Evolutionary conservation across 2,797 vertebrate genomes (phyloP).

Genomic region (Thamnophis elegans): DNA sequence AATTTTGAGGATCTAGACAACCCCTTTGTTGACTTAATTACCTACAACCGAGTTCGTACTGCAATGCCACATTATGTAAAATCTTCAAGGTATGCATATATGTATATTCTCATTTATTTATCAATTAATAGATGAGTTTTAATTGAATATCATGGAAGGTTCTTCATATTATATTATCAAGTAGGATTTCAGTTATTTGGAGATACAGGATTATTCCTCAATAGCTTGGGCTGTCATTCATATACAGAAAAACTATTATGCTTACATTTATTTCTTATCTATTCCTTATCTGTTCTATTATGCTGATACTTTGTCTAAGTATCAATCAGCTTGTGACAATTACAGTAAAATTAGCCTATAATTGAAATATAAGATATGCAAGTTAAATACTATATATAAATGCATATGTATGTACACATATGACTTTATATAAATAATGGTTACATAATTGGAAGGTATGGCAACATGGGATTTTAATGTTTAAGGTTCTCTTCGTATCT

Average conservation of each 20-base stretch:
- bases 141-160: neutral
- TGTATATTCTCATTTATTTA: neutral
- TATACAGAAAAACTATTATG: neutral
- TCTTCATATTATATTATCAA: neutral
- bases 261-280: neutral
- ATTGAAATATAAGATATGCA: neutral
- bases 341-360: neutral
- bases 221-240: neutral
- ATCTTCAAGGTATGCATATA: conserved; percentile 61
- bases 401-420: neutral
- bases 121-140: neutral
- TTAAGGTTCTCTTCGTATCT: neutral
- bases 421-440: neutral
- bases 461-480: neutral
- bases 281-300: neutral
- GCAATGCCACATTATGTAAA: conserved; percentile 48
- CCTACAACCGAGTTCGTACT: conserved; percentile 61
- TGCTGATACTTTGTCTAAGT: neutral
- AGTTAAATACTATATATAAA: neutral
- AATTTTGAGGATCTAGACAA: conserved; percentile 71
- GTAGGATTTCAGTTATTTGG: neutral
- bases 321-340: neutral
- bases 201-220: neutral
- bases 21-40: conserved; percentile 55
- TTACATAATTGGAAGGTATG: neutral